Percentiles rank a stretch among this genome's conserved stretches.
Conservation (phyloP, 2,797 vertebrate genomes). For the Phoebastria nigripes region DNA sequence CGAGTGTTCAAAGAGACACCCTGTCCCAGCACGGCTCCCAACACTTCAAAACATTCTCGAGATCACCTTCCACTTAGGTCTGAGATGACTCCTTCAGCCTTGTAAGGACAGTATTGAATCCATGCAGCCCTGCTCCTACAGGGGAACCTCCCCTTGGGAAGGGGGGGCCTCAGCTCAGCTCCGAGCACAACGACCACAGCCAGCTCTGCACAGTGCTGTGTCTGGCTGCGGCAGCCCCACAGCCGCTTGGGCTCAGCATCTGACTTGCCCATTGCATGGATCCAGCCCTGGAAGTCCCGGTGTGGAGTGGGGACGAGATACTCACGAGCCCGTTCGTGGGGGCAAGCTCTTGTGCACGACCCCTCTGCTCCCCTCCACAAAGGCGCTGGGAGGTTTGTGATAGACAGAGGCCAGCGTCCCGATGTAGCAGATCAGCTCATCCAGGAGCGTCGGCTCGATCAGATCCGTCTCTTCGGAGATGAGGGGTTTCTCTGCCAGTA, state of each 20-base stretch:
- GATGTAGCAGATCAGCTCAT: conserved; percentile 81
- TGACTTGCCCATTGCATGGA: fast-evolving
- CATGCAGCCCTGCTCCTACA: not conserved
- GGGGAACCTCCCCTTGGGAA: too few relatives aligned
- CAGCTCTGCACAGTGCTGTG: not conserved
- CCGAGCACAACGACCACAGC: fast-evolving
- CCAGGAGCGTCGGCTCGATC: conserved; percentile 80
- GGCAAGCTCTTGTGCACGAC: conserved; percentile 88
- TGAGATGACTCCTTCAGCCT: not conserved
- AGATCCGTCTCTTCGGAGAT: conserved; percentile 83
- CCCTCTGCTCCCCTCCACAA: conserved; percentile 87
- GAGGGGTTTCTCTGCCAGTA: conserved; percentile 81
- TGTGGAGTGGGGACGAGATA: not conserved
- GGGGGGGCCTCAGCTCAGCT: not conserved
- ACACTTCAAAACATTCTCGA: fast-evolving
- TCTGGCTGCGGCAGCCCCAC: fast-evolving
- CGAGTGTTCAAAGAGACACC: fast-evolving
- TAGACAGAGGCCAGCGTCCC: conserved; percentile 81
- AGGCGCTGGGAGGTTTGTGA: conserved; percentile 81
- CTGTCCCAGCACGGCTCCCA: fast-evolving
- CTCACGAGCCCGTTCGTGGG: conserved; percentile 91
- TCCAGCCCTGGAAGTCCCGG: not conserved
- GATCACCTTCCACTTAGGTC: not conserved
- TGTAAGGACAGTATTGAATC: fast-evolving
- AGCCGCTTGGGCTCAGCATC: fast-evolving